Percentiles rank a stretch among this genome's conserved stretches.
These are phyloP conservation scores for Berghia stephanieae DNA, from an alignment of 1,140 invertebrate genomes.

Conservation along the genomic window DNA sequence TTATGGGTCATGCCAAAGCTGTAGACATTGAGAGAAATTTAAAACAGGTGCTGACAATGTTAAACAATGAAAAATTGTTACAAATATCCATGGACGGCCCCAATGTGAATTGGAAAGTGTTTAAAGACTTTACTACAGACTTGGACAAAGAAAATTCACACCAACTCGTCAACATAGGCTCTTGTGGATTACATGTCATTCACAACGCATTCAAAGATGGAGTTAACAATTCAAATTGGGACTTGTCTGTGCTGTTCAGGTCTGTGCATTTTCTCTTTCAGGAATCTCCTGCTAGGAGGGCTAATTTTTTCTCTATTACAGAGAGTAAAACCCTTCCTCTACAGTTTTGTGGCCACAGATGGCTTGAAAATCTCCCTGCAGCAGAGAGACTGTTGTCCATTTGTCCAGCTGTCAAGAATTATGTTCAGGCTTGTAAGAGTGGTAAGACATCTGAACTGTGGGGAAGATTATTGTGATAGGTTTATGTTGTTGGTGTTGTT, in stretches of 20 bases:
- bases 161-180: not conserved
- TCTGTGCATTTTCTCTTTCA: too few species aligned
- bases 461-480: too few species aligned
- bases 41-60: not conserved
- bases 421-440: too few species aligned
- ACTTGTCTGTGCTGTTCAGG: not conserved
- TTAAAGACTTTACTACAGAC: not conserved
- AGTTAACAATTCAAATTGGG: not conserved
- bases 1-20: not conserved
- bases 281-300: too few species aligned
- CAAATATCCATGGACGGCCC: slow-evolving; percentile 14
- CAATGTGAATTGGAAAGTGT: not conserved
- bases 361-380: too few species aligned
- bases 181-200: slow-evolving; percentile 1
- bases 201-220: slow-evolving; percentile 3
- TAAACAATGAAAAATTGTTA: not conserved
- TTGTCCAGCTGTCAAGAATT: too few species aligned
- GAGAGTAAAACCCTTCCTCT: too few species aligned
- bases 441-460: too few species aligned
- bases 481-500: too few species aligned
- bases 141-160: not conserved
- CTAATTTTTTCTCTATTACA: too few species aligned
- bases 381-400: too few species aligned
- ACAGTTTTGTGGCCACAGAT: too few species aligned
- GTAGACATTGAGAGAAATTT: not conserved